Evolutionary conservation across 2,797 vertebrate genomes (phyloP), one percentile per base, ranked within the genome.

Genomic region (Coilia nasus): DNA sequence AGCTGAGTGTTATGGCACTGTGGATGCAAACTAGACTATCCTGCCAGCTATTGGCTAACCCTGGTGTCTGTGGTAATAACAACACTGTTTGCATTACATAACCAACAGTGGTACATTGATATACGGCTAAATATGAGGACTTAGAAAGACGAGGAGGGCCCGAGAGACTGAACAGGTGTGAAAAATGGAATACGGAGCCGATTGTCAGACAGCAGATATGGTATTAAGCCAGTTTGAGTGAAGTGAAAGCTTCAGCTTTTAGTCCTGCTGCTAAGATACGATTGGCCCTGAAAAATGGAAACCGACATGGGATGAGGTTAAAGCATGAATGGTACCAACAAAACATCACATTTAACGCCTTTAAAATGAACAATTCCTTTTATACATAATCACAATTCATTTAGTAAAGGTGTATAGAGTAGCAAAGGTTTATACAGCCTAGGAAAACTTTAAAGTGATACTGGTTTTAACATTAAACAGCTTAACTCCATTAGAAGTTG

Each of bases 81-180:
- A 94, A 94, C 94, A 95, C 89, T 95, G 94, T 96, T 94, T 95
- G 89, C 89, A 91, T 96, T 95, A 92, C 88, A 91, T 94, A 95
- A 95, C 89, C 0, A 83, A 89, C 88, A 86, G 87, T 88, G 88
- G 88, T 85, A 83, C 84, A 28, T 88, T 83, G 75, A 89, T 92
- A 90, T 90, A 91, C 85, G 78, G 88, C 91, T 90, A 91, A 93
- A 91, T 91, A 81, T 87, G 92, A 91, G 90, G 92, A 91, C 86
- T 78, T 67, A 92, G 91, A 91, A 92, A 90, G 88, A 91, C 87
- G 92, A 90, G 6, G 83, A 92, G 90, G 84, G 86, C 41, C n/a
- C 82, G 84, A 86, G 82, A 82, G 59, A 59, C 75, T 31, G 41
- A 57, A 71, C 50, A 47, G 41, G 25, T 35, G 78, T 62, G 75